Base-by-base conservation (phyloP, 2,888 invertebrate species). In the Yponomeuta malinellus region DNA sequence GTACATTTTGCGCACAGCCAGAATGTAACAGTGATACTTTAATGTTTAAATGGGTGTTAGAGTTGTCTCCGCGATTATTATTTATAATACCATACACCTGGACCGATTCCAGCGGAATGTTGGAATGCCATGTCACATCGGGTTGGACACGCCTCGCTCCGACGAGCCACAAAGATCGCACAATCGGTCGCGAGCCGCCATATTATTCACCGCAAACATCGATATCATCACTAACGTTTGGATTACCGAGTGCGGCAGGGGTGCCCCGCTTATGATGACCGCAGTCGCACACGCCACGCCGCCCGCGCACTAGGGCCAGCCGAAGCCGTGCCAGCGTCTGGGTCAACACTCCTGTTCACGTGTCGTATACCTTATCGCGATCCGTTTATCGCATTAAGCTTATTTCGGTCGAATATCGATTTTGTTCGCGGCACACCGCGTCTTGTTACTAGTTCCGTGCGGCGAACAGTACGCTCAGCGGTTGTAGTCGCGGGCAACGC, bases 301-400 rank as follows among this genome's bases (percentile, higher is more conserved):
- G 88, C 86, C 83, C 83, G 89, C 87, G 89, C 88, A 86, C 81
- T 83, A 84, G 86, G 87, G 84, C 89, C 82, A 76, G 78, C 79
- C 78, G 90, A 90, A 91, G 90, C 82, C 86, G 84, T 80, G 79
- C 83, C 83, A 84, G 83, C 81, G 87, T 85, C 85, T 89, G 87
- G 89, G 88, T 90, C 89, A 89, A 83, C 83, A 91, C 82, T 87
- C 89, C 85, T 87, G 8, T 90, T 90, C 87, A 88, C 91, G 89
- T 89, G 88, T 15, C 52, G 52, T 88, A 82, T 79, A 81, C 83
- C 88, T 91, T 92, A 91, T 92, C 92, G 89, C 83, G 83, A 80
- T 84, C 84, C 83, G 79, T 86, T 91, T 92, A 91, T 92, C 92
- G 90, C 87, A 83, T 87, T 90, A 91, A 87, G 43, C 87, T 85